These are phyloP conservation scores for Zophobas atratus DNA, from an alignment of 1,140 invertebrate genomes.

Conservation along the genomic window DNA sequence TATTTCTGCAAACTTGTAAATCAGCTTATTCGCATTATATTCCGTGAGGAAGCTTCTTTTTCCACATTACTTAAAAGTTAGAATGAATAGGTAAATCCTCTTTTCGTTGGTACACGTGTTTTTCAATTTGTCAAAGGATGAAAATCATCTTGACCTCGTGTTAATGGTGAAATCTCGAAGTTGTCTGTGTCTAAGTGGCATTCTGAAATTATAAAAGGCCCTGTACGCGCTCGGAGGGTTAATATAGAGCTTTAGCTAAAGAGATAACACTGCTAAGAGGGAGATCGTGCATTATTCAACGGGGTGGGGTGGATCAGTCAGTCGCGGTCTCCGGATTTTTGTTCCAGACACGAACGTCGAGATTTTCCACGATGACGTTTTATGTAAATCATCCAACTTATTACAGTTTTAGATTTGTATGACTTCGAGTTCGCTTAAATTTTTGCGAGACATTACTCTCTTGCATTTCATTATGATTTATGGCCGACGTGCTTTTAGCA, in stretches of 20 bases:
- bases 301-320: constrained; percentile 48
- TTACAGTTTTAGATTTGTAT: constrained; percentile 49
- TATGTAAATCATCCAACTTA: constrained; percentile 51
- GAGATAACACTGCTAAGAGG: constrained; percentile 58
- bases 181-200: constrained; percentile 37
- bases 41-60: background rate
- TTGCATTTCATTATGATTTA: constrained; percentile 48
- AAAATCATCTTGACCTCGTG: constrained; percentile 9
- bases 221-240: constrained; percentile 53
- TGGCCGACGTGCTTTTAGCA: constrained; percentile 33
- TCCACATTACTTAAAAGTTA: background rate
- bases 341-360: constrained; percentile 49
- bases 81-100: constrained; percentile 20
- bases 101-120: constrained; percentile 15
- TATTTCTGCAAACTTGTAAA: background rate
- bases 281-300: constrained; percentile 60
- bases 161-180: constrained; percentile 14
- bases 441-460: constrained; percentile 42
- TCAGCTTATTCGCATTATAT: background rate
- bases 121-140: constrained; percentile 12
- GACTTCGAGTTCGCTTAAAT: constrained; percentile 44
- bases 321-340: constrained; percentile 45
- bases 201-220: constrained; percentile 52
- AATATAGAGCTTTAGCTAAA: constrained; percentile 61
- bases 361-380: constrained; percentile 48